phyloP scores from a whole-genome alignment of 2,113 vertebrate genomes.

The Actinemys pallida region DNA sequence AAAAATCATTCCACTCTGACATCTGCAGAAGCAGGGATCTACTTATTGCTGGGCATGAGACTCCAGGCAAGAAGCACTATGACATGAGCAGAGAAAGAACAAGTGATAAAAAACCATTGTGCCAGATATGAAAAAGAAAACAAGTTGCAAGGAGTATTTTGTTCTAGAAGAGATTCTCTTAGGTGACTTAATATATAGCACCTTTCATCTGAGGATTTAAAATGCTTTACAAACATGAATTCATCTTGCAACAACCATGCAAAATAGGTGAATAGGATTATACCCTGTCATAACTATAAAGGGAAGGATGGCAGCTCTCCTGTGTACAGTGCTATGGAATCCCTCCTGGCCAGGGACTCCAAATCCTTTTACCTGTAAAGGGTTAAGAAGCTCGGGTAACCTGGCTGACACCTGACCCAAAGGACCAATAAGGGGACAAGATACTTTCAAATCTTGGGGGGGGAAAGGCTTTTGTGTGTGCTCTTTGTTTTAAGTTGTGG shows the following conservation, averaged over 20 bases:
- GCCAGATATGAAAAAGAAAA: conserved; percentile 2
- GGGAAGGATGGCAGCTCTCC: no score
- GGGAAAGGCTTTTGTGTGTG: no score
- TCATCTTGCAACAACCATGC: not conserved
- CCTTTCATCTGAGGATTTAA: not conserved
- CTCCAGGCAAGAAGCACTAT: not conserved
- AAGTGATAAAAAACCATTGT: not conserved
- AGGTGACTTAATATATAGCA: not conserved
- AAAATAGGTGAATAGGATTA: not conserved
- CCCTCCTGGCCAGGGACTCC: no score
- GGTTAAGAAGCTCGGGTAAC: no score
- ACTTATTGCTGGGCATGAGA: not conserved
- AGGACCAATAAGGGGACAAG: no score
- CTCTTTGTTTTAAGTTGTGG: no score
- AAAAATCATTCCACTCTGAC: conserved; percentile 4
- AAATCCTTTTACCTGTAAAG: no score
- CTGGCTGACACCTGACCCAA: no score
- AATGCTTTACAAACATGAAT: not conserved
- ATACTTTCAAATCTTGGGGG: no score
- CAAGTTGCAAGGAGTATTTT: not conserved
- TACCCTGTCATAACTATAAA: no score
- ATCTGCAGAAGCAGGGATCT: not conserved
- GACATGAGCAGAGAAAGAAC: not conserved
- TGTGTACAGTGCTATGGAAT: no score
- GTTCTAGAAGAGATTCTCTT: not conserved